Base-by-base conservation (phyloP, 2,888 invertebrate species). In the Melitaea athalia region DNA sequence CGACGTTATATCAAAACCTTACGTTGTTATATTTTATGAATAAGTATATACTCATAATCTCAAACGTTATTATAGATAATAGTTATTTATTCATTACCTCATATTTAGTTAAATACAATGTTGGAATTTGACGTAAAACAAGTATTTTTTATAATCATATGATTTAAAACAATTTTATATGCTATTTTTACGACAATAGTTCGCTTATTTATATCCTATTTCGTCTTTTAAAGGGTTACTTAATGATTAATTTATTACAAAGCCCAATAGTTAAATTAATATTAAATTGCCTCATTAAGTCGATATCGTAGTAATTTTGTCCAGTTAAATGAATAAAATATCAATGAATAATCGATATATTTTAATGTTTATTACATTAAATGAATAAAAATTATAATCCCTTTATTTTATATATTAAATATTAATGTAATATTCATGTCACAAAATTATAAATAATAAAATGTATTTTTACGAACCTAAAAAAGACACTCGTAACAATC, bases 341-440 rank as follows among this genome's bases (percentile, higher is more conserved):
- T 55, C 7, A 55, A 55, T 55, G 53, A 55, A 33, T 55, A 55
- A 55, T 31, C 24, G 53, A 17, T 50, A 50, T 50, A 38, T 7
- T 38, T 38, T 38, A 38, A 38, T 38, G 38, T 38, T 38, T 38
- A 38, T 38, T 38, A 7, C 6, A 38, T 38, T 38, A 38, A 38
- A 38, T 38, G 38, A 3, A 38, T 38, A n/a, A n/a, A n/a, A n/a
- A n/a, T n/a, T n/a, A n/a, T n/a, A 38, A 38, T 0, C 8, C 38
- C 8, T 8, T 38, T 38, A 38, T 38, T 38, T 5, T 38, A 38
- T 3, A 5, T 8, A 38, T 8, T 3, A 5, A 33, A 38, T 7
- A 38, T 38, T 3, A 7, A 38, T 38, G 5, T 38, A 38, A 38
- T 38, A 38, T 38, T 7, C 1, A 7, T 38, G 6, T 38, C 0